phyloP scores from a whole-genome alignment of 2,797 vertebrate genomes.

The Xenopus petersii region DNA sequence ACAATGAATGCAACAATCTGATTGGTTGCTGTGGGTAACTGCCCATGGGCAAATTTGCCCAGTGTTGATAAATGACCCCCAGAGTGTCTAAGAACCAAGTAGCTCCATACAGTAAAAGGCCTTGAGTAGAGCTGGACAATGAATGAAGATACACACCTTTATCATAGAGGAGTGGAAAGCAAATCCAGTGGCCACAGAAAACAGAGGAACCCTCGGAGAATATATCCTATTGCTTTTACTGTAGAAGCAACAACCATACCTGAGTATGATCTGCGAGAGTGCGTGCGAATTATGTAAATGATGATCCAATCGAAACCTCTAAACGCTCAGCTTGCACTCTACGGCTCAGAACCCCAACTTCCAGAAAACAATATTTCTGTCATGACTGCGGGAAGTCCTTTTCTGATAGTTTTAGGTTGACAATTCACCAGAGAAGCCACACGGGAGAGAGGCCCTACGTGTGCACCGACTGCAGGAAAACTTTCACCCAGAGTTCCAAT shows the following conservation, averaged over 20 bases:
- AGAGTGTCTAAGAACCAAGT: too few relatives aligned
- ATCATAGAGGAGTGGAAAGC: too few relatives aligned
- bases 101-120: too few relatives aligned
- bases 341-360: conserved; percentile 46
- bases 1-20: too few relatives aligned
- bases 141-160: too few relatives aligned
- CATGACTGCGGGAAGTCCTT: conserved; percentile 53
- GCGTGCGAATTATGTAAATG: background rate
- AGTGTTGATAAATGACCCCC: too few relatives aligned
- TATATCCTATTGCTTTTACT: background rate
- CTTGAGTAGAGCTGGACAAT: too few relatives aligned
- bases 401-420: conserved; percentile 33
- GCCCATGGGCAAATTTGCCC: too few relatives aligned
- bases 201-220: background rate
- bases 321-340: background rate
- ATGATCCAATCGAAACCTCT: background rate
- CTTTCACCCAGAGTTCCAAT: conserved; percentile 60
- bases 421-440: conserved; percentile 45
- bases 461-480: conserved; percentile 53
- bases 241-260: background rate
- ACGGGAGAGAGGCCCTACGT: conserved; percentile 51
- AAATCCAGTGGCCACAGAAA: too few relatives aligned
- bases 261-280: conserved; percentile 1
- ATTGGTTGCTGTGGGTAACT: too few relatives aligned
- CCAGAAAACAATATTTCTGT: conserved; percentile 53